A percentile compares a stretch with the other conserved stretches of the same genome.
phyloP scores from a whole-genome alignment of 2,888 invertebrate genomes.

The Scaptomyza flava region DNA sequence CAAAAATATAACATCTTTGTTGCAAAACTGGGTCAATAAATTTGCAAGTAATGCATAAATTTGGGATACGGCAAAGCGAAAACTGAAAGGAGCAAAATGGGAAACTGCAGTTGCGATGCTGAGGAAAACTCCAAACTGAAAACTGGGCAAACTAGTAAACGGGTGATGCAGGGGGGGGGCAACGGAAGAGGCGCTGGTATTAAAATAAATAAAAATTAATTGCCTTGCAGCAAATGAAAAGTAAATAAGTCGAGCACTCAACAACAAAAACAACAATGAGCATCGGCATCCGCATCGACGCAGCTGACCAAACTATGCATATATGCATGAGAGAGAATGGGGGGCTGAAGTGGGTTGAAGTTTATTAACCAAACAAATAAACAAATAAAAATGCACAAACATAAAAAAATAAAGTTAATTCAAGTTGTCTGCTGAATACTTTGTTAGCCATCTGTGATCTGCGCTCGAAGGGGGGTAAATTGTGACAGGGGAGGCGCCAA shows the following conservation, averaged over 20 bases:
- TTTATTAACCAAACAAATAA: slow-evolving; percentile 48
- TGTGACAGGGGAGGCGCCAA: background rate
- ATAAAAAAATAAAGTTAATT: slow-evolving; percentile 29
- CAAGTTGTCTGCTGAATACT: slow-evolving; percentile 33
- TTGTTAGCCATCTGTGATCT: slow-evolving; percentile 19
- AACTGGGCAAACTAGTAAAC: slow-evolving; percentile 1
- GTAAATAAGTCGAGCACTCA: slow-evolving; percentile 45
- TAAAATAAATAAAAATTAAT: slow-evolving; percentile 80
- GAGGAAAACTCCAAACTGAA: background rate
- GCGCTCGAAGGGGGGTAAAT: background rate
- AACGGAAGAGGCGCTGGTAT: slow-evolving; percentile 42
- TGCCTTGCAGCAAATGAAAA: slow-evolving; percentile 58
- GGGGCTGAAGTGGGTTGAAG: background rate
- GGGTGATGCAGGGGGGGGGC: background rate
- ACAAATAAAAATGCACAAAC: background rate
- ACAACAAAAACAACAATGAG: slow-evolving; percentile 11
- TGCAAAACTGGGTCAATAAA: slow-evolving; percentile 77
- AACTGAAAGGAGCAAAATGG: slow-evolving; percentile 1
- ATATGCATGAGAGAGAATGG: slow-evolving; percentile 20
- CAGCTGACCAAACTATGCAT: slow-evolving; percentile 48
- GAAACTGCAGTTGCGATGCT: slow-evolving; percentile 3
- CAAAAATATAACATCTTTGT: slow-evolving; percentile 37
- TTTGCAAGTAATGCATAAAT: slow-evolving; percentile 77
- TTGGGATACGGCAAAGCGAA: slow-evolving; percentile 38
- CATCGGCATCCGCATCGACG: background rate